A percentile compares a stretch with the other conserved stretches of the same genome.
Conservation (phyloP, 1,140 invertebrate species). For the Cherax quadricarinatus region DNA sequence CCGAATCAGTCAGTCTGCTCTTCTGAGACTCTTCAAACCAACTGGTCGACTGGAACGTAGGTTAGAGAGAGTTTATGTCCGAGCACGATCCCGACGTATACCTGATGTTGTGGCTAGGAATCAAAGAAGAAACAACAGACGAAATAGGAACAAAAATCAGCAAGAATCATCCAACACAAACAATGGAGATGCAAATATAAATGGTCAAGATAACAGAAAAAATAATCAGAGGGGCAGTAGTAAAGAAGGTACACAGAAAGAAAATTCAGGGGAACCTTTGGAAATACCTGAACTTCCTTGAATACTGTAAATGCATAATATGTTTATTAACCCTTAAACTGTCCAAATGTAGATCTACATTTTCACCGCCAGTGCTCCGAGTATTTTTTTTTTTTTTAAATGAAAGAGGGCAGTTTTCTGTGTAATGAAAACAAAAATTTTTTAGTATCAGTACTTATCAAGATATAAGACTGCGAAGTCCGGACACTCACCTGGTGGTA, state of each 20-base stretch:
- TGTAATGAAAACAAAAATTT: too few species aligned
- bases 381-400: too few species aligned
- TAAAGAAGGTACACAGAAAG: background rate
- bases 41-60: constrained; percentile 33
- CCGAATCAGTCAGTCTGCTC: constrained; percentile 23
- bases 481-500: too few species aligned
- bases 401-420: too few species aligned
- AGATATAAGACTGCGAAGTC: too few species aligned
- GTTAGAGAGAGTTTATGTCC: background rate
- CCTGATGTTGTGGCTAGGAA: constrained; percentile 18
- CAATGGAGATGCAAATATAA: background rate
- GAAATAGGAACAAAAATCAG: background rate
- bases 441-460: too few species aligned
- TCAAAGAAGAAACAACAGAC: background rate
- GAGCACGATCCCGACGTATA: constrained; percentile 12
- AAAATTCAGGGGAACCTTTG: background rate
- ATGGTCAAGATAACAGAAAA: background rate
- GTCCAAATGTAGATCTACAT: too few species aligned
- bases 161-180: background rate
- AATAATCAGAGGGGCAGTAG: background rate
- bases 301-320: too few species aligned
- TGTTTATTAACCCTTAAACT: too few species aligned
- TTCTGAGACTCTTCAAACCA: constrained; percentile 43
- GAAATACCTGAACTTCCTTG: background rate
- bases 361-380: too few species aligned